A percentile compares a stretch with the other conserved stretches of the same genome.
Conservation (phyloP, 2,888 invertebrate species). For the Girardia tigrina region DNA sequence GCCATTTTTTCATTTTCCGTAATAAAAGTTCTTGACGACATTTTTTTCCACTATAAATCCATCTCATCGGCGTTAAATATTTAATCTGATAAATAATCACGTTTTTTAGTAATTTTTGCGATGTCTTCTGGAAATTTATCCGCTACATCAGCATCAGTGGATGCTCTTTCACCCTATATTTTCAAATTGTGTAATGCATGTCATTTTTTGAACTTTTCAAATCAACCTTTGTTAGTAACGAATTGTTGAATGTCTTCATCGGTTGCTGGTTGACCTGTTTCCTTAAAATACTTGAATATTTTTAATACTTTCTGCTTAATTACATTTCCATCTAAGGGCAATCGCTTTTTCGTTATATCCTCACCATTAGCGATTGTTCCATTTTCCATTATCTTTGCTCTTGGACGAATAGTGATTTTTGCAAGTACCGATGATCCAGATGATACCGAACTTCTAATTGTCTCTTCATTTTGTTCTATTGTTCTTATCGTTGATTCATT, state of each 20-base stretch:
- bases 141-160: no score
- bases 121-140: no score
- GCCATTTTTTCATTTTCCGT: neutral
- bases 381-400: no score
- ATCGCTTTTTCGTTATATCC: neutral
- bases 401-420: neutral
- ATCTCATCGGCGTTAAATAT: neutral
- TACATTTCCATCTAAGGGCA: neutral
- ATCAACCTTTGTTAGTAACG: neutral
- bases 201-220: neutral
- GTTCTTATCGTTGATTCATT: constrained; percentile 4
- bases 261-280: neutral
- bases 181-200: neutral
- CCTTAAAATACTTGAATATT: neutral
- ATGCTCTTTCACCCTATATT: neutral
- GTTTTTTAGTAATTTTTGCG: no score
- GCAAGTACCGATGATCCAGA: neutral
- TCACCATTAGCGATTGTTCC: neutral
- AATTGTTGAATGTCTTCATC: neutral
- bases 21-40: neutral
- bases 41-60: neutral
- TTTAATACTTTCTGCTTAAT: neutral
- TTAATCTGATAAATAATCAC: neutral
- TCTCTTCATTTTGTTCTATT: neutral
- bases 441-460: neutral